phyloP scores from a whole-genome alignment of 2,797 vertebrate species.

The Pteronotus mesoamericanus region DNA sequence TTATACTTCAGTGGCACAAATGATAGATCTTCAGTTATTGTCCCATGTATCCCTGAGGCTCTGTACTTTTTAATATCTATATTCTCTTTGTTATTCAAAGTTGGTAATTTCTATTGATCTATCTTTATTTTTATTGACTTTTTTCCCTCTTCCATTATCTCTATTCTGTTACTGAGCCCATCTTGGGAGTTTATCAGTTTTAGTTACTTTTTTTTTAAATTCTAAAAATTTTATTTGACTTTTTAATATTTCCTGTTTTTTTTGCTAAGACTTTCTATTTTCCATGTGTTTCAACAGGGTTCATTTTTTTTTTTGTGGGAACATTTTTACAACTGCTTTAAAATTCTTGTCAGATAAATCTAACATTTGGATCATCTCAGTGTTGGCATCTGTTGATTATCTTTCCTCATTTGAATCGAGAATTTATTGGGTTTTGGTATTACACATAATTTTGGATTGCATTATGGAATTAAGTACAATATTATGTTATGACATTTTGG shows the following conservation, averaged over 20 bases:
- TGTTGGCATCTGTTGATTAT: background rate
- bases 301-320: background rate
- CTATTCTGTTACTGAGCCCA: background rate
- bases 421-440: background rate
- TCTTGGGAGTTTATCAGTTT: background rate
- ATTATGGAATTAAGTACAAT: background rate
- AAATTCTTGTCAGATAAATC: background rate
- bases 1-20: background rate
- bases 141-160: background rate
- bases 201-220: background rate
- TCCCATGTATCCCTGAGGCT: background rate
- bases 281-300: background rate
- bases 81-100: background rate
- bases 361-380: background rate
- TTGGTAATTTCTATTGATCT: background rate
- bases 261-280: background rate
- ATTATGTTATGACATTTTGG: background rate
- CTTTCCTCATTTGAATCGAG: background rate
- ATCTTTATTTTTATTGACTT: background rate
- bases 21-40: background rate
- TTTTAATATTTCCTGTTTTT: background rate
- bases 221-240: background rate
- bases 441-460: background rate
- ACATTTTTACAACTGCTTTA: background rate
- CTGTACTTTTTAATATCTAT: background rate